phyloP scores from a whole-genome alignment of 2,797 vertebrate species.

The Sebastes miniatus region DNA sequence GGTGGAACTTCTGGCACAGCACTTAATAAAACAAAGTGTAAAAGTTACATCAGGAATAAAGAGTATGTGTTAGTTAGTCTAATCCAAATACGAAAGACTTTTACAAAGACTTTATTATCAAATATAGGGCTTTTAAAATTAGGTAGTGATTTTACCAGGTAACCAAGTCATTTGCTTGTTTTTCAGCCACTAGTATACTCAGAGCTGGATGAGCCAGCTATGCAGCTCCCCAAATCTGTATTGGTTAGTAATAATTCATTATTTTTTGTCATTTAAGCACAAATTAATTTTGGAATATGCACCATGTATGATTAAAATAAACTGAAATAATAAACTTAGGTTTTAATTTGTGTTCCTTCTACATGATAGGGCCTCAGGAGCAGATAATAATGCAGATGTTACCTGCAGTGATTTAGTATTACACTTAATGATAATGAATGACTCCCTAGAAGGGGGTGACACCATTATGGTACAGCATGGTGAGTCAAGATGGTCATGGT shows the following conservation, averaged over 20 bases:
- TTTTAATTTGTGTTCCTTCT: neutral
- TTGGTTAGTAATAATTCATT: neutral
- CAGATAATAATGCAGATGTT: neutral
- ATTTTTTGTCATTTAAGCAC: neutral
- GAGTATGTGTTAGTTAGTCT: neutral
- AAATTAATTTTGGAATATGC: neutral
- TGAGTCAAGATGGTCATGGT: too few species aligned
- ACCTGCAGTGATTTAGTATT: neutral
- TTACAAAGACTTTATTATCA: neutral
- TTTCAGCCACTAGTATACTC: neutral
- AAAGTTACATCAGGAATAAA: neutral
- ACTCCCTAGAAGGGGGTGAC: too few species aligned
- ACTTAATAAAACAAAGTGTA: neutral
- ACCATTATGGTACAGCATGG: too few species aligned
- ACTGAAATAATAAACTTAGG: too few species aligned
- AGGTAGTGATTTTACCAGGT: too few species aligned
- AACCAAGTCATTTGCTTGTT: neutral
- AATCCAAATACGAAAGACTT: neutral
- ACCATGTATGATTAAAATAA: neutral
- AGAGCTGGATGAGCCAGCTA: neutral
- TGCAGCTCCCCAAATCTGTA: too few species aligned
- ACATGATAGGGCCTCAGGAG: neutral
- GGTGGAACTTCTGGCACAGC: neutral
- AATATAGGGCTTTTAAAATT: neutral
- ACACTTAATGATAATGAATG: neutral